A percentile compares a stretch with the other conserved stretches of the same genome.
Evolutionary conservation across 2,797 vertebrate species (phyloP).

Genomic region (Sylvilagus floridanus): DNA sequence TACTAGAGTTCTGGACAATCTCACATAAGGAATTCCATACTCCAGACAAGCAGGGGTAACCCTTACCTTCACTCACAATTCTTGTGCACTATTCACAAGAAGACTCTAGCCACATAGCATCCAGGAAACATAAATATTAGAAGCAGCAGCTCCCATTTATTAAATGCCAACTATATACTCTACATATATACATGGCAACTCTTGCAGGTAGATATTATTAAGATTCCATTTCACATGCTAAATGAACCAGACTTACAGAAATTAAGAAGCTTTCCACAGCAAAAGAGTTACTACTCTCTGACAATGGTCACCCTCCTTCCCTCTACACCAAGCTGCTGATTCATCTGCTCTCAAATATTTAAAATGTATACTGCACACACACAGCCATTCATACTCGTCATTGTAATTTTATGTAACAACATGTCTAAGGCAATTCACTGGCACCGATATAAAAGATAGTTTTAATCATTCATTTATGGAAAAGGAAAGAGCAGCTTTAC

Average conservation of each 20-base stretch:
- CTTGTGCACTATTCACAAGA: not conserved
- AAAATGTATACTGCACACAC: not conserved
- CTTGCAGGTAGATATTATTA: not conserved
- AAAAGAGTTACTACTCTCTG: not conserved
- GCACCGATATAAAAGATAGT: not conserved
- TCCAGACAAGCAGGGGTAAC: not conserved
- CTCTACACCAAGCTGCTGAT: not conserved
- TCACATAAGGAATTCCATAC: not conserved
- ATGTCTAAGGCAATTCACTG: not conserved
- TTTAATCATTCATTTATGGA: conserved; percentile 23
- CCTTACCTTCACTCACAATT: not conserved
- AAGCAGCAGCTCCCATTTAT: not conserved
- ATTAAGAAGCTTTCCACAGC: not conserved
- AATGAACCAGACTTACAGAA: not conserved
- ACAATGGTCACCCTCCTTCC: not conserved
- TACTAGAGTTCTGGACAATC: conserved; percentile 26
- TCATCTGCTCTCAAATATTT: not conserved
- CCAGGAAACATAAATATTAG: not conserved
- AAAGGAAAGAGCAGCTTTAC: conserved; percentile 60
- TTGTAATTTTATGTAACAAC: not conserved
- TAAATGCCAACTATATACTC: not conserved
- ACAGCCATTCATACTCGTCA: not conserved
- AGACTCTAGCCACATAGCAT: not conserved
- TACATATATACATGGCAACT: not conserved
- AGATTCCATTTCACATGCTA: not conserved